phyloP scores from a whole-genome alignment of 1,140 invertebrate species.

The Papilio dardanus region DNA sequence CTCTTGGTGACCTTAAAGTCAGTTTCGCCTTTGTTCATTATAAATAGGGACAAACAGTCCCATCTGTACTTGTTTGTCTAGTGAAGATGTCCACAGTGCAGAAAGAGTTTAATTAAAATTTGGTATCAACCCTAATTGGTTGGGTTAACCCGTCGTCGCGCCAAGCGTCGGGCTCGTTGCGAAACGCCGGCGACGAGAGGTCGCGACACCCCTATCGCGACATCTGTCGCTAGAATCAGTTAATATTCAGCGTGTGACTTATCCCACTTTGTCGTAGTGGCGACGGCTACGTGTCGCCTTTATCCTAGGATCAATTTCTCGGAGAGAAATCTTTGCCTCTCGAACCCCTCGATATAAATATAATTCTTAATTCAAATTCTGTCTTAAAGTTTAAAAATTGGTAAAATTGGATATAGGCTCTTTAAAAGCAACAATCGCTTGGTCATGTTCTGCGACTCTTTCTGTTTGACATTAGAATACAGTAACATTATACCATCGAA shows the following conservation, averaged over 20 bases:
- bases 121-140: neutral
- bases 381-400: neutral
- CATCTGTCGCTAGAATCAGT: slow-evolving; percentile 55
- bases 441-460: neutral
- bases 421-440: neutral
- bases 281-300: slow-evolving; percentile 40
- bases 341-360: neutral
- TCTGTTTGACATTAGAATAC: neutral
- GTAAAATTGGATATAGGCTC: neutral
- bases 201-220: slow-evolving; percentile 48
- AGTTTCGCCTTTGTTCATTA: too few species aligned
- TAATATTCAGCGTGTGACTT: slow-evolving; percentile 53
- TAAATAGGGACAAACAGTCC: too few species aligned
- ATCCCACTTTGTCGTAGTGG: slow-evolving; percentile 49
- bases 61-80: neutral
- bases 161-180: slow-evolving; percentile 33
- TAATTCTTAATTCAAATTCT: neutral
- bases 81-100: neutral
- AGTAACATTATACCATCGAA: neutral
- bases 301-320: slow-evolving; percentile 52
- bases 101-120: neutral
- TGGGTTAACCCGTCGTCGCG: slow-evolving; percentile 18
- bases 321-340: slow-evolving; percentile 40
- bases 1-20: too few species aligned
- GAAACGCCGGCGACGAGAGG: slow-evolving; percentile 44